phyloP scores from a whole-genome alignment of 2,888 invertebrate species.

The Caenorhabditis virilis region DNA sequence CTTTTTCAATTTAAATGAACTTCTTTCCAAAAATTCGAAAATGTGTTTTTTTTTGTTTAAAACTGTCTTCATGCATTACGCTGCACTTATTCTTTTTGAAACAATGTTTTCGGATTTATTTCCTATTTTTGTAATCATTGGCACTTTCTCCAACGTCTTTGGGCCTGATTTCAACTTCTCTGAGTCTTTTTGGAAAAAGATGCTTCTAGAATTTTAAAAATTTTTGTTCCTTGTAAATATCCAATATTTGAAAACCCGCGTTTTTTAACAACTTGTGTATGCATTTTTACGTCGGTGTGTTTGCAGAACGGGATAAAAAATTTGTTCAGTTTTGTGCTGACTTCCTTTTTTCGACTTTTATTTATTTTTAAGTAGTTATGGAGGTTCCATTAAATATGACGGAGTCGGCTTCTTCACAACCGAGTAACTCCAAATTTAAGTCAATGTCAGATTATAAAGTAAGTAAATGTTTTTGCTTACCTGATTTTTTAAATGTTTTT shows the following conservation, averaged over 20 bases:
- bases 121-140: no score
- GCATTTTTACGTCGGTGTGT: neutral
- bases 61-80: no score
- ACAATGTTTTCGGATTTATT: no score
- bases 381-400: constrained; percentile 25
- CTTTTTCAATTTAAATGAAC: no score
- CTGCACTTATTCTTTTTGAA: neutral
- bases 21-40: no score
- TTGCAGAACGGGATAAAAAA: no score
- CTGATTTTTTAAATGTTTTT: neutral
- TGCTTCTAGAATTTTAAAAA: no score
- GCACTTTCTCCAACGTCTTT: no score
- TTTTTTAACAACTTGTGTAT: neutral
- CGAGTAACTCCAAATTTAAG: constrained; percentile 6
- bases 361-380: constrained; percentile 5
- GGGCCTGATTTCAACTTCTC: no score
- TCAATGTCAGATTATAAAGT: constrained; percentile 36
- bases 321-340: neutral
- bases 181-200: no score
- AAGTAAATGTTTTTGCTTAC: neutral
- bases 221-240: neutral
- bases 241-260: constrained; percentile 1
- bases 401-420: constrained; percentile 7
- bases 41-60: no score
- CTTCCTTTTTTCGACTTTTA: neutral